Evolutionary conservation across 2,797 vertebrate species (phyloP).

Genomic region (Smutsia temminckii): DNA sequence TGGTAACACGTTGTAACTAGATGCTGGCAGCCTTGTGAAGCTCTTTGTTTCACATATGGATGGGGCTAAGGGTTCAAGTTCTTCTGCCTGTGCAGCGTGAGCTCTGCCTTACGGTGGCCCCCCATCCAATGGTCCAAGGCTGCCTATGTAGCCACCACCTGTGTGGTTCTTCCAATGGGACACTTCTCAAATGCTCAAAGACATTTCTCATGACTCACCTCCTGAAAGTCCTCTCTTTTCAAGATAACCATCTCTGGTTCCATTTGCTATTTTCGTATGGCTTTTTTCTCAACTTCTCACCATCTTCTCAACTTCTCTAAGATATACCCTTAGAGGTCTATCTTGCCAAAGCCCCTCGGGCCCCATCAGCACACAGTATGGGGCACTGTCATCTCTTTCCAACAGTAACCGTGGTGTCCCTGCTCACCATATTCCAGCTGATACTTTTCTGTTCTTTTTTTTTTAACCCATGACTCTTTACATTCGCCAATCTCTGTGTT

Average conservation of each 20-base stretch:
- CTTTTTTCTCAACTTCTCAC: not conserved
- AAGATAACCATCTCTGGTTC: not conserved
- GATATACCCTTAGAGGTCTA: too few species aligned
- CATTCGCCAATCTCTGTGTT: not conserved
- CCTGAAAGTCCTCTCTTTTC: not conserved
- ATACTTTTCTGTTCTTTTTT: not conserved
- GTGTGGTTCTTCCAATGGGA: not conserved
- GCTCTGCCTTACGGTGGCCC: not conserved
- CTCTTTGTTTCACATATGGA: not conserved
- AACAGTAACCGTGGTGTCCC: not conserved
- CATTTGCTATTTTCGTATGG: not conserved
- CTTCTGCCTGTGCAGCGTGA: not conserved
- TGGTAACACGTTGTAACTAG: not conserved
- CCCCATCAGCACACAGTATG: not conserved
- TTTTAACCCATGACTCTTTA: not conserved
- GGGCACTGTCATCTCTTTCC: fast-evolving
- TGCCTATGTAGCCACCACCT: fast-evolving
- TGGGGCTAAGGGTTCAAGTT: not conserved
- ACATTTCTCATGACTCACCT: not conserved
- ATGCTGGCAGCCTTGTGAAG: not conserved
- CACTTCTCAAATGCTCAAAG: not conserved
- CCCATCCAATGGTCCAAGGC: not conserved
- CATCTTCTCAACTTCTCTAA: not conserved
- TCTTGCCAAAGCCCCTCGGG: not conserved
- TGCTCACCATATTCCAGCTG: not conserved